Base-by-base conservation (phyloP, 2,797 vertebrate species). In the Gambusia yucatana region DNA sequence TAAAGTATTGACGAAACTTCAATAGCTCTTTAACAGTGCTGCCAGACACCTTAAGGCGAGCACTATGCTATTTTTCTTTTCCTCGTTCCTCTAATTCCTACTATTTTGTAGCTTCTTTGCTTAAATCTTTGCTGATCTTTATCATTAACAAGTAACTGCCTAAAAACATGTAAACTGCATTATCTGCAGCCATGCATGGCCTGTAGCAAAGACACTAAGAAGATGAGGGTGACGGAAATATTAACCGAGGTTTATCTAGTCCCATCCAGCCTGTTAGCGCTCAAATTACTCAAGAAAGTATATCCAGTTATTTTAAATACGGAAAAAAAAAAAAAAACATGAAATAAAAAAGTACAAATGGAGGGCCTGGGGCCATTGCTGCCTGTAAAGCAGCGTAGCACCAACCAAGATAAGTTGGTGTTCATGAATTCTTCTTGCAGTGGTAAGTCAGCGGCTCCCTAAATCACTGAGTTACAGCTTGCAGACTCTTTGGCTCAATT, bases 1-100 rank as follows among this genome's bases (percentile, higher is more conserved):
- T 94, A 94, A 93, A 94, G 88, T 94, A 95, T 93, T 92, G 94
- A 96, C 93, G 89, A 90, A 91, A 93, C 93, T 91, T 95, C 92
- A 94, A 94, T 93, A 88, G 91, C 88, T 93, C 88, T 94, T 95
- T 94, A 95, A 93, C 91, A 92, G 91, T 77, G 79, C 89, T 89
- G 91, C 90, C 88, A 91, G 93, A 88, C 89, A 94, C 91, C 93
- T 90, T 82, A 6, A 92, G 91, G 90, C 89, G 88, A 90, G 77
- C 79, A 84, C 84, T 86, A 82, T 82, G 89, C 87, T 80, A 89
- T 92, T 92, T 91, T 88, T 82, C 84, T 75, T 36, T 13, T 11
- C 4, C 30, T 57, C 77, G 61, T 87, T 80, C 48, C 76, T 75
- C n/a, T 63, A 52, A 69, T 70, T 14, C 63, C 77, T 43, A 74